Conservation (phyloP, 2,113 vertebrate genomes). For the Eonycteris spelaea region DNA sequence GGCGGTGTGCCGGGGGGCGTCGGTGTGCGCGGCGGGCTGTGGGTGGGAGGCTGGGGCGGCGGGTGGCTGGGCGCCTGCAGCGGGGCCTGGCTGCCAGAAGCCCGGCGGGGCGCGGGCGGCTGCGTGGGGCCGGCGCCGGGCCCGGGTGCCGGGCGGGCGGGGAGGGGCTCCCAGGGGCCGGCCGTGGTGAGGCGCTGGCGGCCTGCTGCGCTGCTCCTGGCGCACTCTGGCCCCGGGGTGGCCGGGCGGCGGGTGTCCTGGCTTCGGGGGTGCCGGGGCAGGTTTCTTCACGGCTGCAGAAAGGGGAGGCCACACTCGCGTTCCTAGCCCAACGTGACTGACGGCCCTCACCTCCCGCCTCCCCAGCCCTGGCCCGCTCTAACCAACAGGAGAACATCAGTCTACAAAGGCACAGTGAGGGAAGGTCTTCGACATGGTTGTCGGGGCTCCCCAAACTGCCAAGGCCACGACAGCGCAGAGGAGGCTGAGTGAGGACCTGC, state of each 20-base stretch:
- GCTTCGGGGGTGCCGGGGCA: conserved; percentile 95
- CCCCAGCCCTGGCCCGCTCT: background rate
- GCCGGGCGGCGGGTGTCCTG: conserved; percentile 88
- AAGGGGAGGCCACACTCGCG: background rate
- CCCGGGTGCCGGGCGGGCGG: conserved; percentile 80
- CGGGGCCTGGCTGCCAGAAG: conserved; percentile 88
- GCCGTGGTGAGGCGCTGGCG: conserved; percentile 85
- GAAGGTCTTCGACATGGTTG: background rate
- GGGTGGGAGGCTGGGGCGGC: conserved; percentile 92
- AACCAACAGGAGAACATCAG: background rate
- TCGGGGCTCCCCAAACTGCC: background rate
- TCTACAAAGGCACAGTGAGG: background rate
- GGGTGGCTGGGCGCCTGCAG: conserved; percentile 96
- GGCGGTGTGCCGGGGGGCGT: conserved; percentile 93
- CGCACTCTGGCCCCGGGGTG: conserved; percentile 84
- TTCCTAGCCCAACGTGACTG: accelerated
- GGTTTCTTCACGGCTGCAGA: conserved; percentile 93
- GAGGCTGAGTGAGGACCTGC: background rate
- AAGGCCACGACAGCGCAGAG: background rate
- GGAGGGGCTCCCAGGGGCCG: conserved; percentile 82
- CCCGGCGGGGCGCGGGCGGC: conserved; percentile 85
- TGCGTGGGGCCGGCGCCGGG: conserved; percentile 78
- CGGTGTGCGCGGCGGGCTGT: conserved; percentile 89
- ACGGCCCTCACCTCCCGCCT: background rate
- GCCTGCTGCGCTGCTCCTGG: conserved; percentile 81